Conservation (phyloP, 2,888 invertebrate species). For the Ophonus ardosiacus region DNA sequence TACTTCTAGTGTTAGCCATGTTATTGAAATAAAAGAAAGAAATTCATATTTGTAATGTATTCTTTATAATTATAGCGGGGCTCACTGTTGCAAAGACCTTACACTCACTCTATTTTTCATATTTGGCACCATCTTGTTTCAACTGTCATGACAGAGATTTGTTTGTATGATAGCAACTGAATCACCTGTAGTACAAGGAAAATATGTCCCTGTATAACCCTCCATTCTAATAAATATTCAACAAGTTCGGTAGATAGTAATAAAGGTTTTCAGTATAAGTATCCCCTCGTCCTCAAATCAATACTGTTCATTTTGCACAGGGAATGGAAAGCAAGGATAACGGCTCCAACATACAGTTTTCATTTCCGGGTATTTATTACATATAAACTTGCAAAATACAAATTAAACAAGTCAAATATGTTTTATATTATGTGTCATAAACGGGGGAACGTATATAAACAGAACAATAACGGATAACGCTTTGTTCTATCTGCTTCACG, state of each 20-base stretch:
- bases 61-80: too few relatives aligned
- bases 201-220: neutral
- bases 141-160: too few relatives aligned
- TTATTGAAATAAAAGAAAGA: too few relatives aligned
- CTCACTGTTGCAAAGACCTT: too few relatives aligned
- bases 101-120: too few relatives aligned
- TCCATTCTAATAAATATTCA: neutral
- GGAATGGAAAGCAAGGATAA: neutral
- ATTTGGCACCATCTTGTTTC: too few relatives aligned
- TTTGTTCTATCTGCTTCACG: neutral
- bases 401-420: neutral
- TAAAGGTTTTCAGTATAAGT: neutral
- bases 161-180: too few relatives aligned
- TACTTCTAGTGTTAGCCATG: too few relatives aligned
- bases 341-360: neutral
- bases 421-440: constrained; percentile 14
- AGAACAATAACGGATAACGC: neutral
- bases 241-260: neutral
- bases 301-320: neutral
- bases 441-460: neutral
- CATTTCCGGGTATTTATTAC: constrained; percentile 10
- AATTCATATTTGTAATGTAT: too few relatives aligned
- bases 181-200: too few relatives aligned
- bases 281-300: neutral
- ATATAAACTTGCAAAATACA: constrained; percentile 7